phyloP scores from a whole-genome alignment of 2,113 vertebrate genomes.

The Axis porcinus region DNA sequence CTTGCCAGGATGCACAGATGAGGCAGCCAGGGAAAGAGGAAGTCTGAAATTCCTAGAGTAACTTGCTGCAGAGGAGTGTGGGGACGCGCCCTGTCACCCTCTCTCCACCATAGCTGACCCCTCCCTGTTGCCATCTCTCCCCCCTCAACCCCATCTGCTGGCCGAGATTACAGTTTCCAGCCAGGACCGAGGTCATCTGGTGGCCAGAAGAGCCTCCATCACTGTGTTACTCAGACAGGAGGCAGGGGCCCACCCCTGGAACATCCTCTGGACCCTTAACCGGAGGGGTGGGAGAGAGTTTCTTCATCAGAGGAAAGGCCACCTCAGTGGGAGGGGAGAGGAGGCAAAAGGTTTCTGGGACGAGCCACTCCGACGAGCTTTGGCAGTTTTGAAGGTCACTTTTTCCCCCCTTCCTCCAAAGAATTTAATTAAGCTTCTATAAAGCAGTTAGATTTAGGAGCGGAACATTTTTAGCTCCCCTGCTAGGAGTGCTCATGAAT shows the following conservation, averaged over 20 bases:
- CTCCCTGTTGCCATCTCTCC: neutral
- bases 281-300: neutral
- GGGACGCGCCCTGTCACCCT: no score
- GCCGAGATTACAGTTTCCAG: neutral
- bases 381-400: constrained; percentile 69
- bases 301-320: neutral
- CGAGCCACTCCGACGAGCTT: neutral
- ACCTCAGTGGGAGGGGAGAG: neutral
- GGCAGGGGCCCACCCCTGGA: neutral
- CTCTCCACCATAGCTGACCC: no score
- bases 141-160: neutral
- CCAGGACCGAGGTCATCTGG: neutral
- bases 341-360: constrained; percentile 24
- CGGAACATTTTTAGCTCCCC: constrained; percentile 70
- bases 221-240: neutral
- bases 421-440: constrained; percentile 66
- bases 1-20: neutral
- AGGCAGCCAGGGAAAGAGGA: neutral
- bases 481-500: constrained; percentile 73
- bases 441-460: constrained; percentile 71
- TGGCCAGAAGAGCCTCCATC: rapidly evolving
- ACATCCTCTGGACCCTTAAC: neutral
- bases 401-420: constrained; percentile 45
- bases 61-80: neutral
- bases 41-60: neutral